Evolutionary conservation across 2,888 invertebrate genomes (phyloP), one percentile per base, ranked within the genome.

Genomic region (Aelia acuminata): DNA sequence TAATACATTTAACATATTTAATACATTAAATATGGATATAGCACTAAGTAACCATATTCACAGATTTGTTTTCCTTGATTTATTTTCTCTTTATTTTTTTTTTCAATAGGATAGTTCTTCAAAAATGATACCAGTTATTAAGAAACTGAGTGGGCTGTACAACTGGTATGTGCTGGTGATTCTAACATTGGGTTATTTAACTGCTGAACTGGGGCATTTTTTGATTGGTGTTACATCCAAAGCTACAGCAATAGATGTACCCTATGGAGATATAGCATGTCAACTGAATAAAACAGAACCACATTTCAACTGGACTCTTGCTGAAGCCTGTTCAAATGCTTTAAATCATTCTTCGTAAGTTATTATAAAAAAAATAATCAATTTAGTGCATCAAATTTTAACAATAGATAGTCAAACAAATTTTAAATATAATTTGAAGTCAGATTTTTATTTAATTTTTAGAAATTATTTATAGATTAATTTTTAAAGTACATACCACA

Each of bases 181-280:
- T 90, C 95, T 97, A 89, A 96, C 97, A 87, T 92, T 96, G 87
- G 97, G 97, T 90, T 97, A 97, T 92, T 95, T 97, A 89, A 93
- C 97, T 39, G 97, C 97, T 26, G 97, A 97, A 92, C 93, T 97
- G 90, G 97, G 97, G 48, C 97, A 97, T 92, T 97, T 97, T 92
- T 93, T 97, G 90, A 97, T 97, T 91, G 95, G 95, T 88, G 97
- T 97, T 7, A 97, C 97, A 88, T 97, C 97, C 88, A 96, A 97
- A 92, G 96, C 96, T 91, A 96, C 97, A 70, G 97, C 97, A 4
- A 95, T 95, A 35, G 97, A 97, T 92, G 93, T 97, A 87, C 96
- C 96, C 92, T 98, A 96, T 91, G 97, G 97, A 15, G 97, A 97
- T 92, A 96, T 96, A 91, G 94, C 96, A 0, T 98, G 97, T 91